Conservation (phyloP, 2,113 vertebrate species). For the Macrotis lagotis region DNA sequence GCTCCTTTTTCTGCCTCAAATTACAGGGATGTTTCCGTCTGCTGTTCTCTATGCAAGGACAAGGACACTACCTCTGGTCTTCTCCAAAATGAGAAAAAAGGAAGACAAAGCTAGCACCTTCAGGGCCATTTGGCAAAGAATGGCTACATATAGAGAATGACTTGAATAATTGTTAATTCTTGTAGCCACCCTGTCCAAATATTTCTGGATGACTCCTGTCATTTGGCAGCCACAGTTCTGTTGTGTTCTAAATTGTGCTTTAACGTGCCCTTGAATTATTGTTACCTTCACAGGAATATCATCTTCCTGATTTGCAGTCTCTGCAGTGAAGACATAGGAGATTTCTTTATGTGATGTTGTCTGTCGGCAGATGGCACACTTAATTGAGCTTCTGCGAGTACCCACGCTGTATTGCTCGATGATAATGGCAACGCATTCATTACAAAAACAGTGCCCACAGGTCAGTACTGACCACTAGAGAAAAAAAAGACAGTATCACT, state of each 20-base stretch:
- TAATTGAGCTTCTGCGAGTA: constrained; percentile 92
- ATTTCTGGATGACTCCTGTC: background rate
- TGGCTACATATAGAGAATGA: background rate
- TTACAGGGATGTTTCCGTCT: background rate
- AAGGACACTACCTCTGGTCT: background rate
- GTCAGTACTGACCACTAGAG: constrained; percentile 96
- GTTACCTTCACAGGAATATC: constrained; percentile 95
- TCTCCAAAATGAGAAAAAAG: background rate
- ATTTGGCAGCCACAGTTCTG: background rate
- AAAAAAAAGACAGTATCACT: constrained; percentile 37
- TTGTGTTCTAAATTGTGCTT: background rate
- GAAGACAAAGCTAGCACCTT: background rate
- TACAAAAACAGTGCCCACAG: constrained; percentile 98
- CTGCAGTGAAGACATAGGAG: constrained; percentile 97
- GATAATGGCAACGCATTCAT: constrained; percentile 96
- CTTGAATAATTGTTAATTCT: background rate
- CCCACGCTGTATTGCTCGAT: constrained; percentile 97
- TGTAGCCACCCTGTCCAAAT: background rate
- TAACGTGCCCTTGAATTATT: background rate
- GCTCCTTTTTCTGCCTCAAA: background rate
- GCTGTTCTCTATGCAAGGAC: background rate
- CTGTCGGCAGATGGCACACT: constrained; percentile 98
- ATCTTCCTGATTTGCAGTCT: constrained; percentile 89
- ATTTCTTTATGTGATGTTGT: constrained; percentile 96
- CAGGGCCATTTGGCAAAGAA: background rate